phyloP scores from a whole-genome alignment of 1,140 invertebrate genomes.

The Nasonia longicornis region DNA sequence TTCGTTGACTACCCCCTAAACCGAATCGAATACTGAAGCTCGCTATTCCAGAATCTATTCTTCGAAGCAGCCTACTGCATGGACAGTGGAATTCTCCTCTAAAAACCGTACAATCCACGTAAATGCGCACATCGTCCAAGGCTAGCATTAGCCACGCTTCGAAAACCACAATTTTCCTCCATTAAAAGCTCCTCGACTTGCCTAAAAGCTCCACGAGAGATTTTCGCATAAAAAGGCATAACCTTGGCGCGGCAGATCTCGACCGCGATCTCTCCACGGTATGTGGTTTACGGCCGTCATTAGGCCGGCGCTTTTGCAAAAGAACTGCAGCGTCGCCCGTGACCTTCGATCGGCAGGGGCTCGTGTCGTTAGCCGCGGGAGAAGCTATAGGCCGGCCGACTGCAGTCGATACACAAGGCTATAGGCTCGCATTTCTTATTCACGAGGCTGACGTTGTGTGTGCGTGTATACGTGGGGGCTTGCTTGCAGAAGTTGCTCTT shows the following conservation, averaged over 20 bases:
- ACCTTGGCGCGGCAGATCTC: neutral
- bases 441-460: neutral
- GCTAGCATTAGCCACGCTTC: neutral
- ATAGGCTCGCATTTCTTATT: slow-evolving; percentile 22
- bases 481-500: too few relatives aligned
- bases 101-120: neutral
- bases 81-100: too few relatives aligned
- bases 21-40: too few relatives aligned
- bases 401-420: slow-evolving; percentile 28
- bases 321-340: neutral
- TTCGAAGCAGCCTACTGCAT: too few relatives aligned
- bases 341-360: slow-evolving; percentile 17
- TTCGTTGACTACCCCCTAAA: too few relatives aligned
- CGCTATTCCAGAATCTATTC: too few relatives aligned
- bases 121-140: neutral
- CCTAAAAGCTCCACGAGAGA: neutral
- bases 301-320: neutral
- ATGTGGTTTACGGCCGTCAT: neutral
- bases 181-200: neutral
- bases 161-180: neutral
- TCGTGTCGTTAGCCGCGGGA: slow-evolving; percentile 9
- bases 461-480: too few relatives aligned
- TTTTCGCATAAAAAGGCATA: neutral
- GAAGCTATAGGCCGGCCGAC: neutral
- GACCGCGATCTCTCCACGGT: neutral